Evolutionary conservation across 2,888 invertebrate species (phyloP).

Genomic region (Melieria crassipennis): DNA sequence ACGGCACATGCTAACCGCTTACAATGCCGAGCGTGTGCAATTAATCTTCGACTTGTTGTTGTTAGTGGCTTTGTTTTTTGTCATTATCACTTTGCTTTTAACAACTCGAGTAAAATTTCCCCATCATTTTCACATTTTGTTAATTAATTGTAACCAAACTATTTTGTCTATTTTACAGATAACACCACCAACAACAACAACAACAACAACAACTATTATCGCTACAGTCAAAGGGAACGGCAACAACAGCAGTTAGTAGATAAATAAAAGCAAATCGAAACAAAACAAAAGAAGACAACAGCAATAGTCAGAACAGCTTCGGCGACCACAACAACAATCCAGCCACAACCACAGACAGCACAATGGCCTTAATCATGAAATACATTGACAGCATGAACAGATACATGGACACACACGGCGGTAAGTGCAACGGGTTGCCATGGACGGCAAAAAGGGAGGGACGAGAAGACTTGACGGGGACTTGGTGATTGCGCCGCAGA

Average conservation of each 20-base stretch:
- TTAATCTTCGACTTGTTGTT: no score
- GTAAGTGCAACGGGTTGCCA: slow-evolving; percentile 68
- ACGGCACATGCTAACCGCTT: no score
- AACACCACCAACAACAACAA: slow-evolving; percentile 27
- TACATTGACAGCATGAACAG: slow-evolving; percentile 82
- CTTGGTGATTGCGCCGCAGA: not conserved
- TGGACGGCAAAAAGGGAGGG: not conserved
- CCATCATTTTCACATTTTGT: slow-evolving; percentile 4
- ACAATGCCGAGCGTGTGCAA: no score
- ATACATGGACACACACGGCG: slow-evolving; percentile 85
- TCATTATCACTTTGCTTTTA: not conserved
- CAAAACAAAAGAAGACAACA: slow-evolving; percentile 3
- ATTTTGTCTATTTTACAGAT: slow-evolving; percentile 16
- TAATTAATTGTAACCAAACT: slow-evolving; percentile 23
- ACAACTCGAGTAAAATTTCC: not conserved
- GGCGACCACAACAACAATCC: slow-evolving; percentile 19
- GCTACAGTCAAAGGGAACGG: slow-evolving; percentile 3
- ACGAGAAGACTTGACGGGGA: not conserved
- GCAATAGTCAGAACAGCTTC: slow-evolving; percentile 5
- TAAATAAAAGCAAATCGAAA: not conserved
- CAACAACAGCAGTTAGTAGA: slow-evolving; percentile 10
- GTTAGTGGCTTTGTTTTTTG: no score
- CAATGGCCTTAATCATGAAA: slow-evolving; percentile 84
- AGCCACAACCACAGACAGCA: slow-evolving; percentile 48
- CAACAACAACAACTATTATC: slow-evolving; percentile 23